Conservation (phyloP, 2,797 vertebrate genomes). For the Paramormyrops hopkinsi region DNA sequence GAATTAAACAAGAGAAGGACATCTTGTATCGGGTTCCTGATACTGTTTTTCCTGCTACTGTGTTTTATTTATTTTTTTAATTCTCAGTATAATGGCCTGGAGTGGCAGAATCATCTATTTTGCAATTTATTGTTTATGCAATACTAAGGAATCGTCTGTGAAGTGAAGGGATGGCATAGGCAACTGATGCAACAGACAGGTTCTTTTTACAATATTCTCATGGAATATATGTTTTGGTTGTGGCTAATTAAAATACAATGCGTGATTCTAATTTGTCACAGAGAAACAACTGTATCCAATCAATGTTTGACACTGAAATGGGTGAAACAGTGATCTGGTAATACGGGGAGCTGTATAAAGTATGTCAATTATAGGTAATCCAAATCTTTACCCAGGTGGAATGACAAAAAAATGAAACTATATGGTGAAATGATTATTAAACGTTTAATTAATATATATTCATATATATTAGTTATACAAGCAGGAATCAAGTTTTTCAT, state of each 20-base stretch:
- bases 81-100: neutral
- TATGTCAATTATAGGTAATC: neutral
- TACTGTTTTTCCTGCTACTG: neutral
- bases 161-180: neutral
- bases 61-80: neutral
- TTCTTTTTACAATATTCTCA: neutral
- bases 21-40: neutral
- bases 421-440: neutral
- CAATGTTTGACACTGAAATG: conserved; percentile 3
- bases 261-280: conserved; percentile 12
- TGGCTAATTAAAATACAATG: conserved; percentile 11
- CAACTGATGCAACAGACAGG: neutral
- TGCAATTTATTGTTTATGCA: neutral
- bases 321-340: neutral
- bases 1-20: neutral
- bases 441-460: neutral
- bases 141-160: neutral
- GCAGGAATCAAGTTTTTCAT: neutral
- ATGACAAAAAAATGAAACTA: neutral
- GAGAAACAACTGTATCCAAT: conserved; percentile 4
- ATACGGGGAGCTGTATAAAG: neutral
- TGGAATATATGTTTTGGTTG: neutral
- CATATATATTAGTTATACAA: neutral
- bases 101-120: neutral
- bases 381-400: conserved; percentile 1